Percentiles rank a stretch among this genome's conserved stretches.
These are phyloP conservation scores for Copidosoma floridanum DNA, from an alignment of 1,140 invertebrate species.

Conservation along the genomic window DNA sequence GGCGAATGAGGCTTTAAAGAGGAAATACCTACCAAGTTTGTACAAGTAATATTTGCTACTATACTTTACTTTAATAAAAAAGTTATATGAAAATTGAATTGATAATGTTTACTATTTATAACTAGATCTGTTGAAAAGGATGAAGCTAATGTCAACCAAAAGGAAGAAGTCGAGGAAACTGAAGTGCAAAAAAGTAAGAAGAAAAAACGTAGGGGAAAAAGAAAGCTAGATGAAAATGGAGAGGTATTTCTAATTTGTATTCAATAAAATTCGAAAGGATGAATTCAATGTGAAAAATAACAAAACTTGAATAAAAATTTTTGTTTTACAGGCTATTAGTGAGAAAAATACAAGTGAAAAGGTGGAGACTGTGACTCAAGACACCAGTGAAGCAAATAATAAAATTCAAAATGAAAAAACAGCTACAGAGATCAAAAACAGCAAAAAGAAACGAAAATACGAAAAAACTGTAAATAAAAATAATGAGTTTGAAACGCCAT, in stretches of 20 bases:
- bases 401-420: background rate
- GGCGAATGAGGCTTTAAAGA: slow-evolving; percentile 71
- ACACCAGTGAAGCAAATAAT: too few relatives aligned
- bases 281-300: too few relatives aligned
- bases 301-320: too few relatives aligned
- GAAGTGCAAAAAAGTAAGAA: background rate
- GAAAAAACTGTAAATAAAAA: slow-evolving; percentile 20
- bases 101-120: background rate
- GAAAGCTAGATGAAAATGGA: too few relatives aligned
- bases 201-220: background rate
- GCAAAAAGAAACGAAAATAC: slow-evolving; percentile 11
- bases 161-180: background rate
- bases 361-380: too few relatives aligned
- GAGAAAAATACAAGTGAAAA: too few relatives aligned
- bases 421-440: too few relatives aligned
- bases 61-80: slow-evolving; percentile 9
- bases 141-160: background rate
- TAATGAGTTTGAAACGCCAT: slow-evolving; percentile 24
- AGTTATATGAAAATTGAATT: background rate
- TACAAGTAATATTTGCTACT: slow-evolving; percentile 66
- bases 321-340: too few relatives aligned
- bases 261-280: too few relatives aligned
- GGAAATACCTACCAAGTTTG: slow-evolving; percentile 82
- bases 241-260: too few relatives aligned
- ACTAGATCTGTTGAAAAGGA: too few relatives aligned